Conservation (phyloP, 2,888 invertebrate species). For the Gnatocerus cornutus region DNA sequence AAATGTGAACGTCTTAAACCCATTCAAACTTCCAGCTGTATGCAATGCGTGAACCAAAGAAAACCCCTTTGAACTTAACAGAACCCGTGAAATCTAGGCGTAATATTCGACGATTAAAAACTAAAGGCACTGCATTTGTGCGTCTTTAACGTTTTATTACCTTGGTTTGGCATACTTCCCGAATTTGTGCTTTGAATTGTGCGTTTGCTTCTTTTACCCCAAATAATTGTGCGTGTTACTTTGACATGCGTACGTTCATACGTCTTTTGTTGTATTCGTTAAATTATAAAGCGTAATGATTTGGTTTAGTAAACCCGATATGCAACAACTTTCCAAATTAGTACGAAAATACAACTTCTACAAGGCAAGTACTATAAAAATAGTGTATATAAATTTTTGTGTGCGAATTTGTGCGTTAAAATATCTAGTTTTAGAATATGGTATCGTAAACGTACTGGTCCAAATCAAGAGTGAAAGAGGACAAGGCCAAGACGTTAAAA, state of each 20-base stretch:
- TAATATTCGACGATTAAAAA: conserved; percentile 33
- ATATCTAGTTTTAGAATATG: conserved; percentile 45
- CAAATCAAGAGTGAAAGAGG: conserved; percentile 12
- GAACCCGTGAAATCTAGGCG: not conserved
- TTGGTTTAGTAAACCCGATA: conserved; percentile 34
- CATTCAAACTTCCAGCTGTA: conserved; percentile 15
- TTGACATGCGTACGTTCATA: conserved; percentile 44
- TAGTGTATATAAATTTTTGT: conserved; percentile 45
- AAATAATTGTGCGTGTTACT: conserved; percentile 45
- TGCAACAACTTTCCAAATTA: conserved; percentile 32
- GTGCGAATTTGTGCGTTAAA: conserved; percentile 50
- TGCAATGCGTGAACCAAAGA: conserved; percentile 23
- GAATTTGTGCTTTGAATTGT: conserved; percentile 43
- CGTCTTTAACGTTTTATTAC: conserved; percentile 40
- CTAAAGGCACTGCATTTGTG: conserved; percentile 51
- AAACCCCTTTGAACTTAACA: not conserved
- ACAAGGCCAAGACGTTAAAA: not conserved
- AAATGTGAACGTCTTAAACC: conserved; percentile 13
- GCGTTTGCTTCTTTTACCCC: conserved; percentile 33
- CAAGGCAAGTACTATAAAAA: conserved; percentile 48
- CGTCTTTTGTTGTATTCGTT: conserved; percentile 10
- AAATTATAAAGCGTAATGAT: conserved; percentile 30
- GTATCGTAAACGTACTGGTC: conserved; percentile 9
- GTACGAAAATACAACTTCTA: conserved; percentile 41
- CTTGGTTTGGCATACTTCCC: conserved; percentile 16